phyloP scores from a whole-genome alignment of 2,797 vertebrate genomes.

The Sebastes paucispinis region DNA sequence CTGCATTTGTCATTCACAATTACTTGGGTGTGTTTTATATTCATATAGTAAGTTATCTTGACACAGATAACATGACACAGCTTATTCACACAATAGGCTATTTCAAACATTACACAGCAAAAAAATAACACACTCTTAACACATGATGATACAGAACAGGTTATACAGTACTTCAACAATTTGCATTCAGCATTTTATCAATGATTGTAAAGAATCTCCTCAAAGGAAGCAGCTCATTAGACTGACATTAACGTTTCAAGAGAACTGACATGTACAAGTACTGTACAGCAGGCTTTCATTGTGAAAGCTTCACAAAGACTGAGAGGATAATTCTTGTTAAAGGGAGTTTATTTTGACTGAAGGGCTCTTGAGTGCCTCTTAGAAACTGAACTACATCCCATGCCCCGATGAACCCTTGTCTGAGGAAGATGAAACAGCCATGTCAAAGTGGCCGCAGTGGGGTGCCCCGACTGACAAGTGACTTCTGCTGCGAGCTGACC shows the following conservation, averaged over 20 bases:
- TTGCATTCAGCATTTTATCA: background rate
- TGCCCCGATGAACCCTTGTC: background rate
- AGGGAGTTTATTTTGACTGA: background rate
- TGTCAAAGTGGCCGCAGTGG: slow-evolving; percentile 1
- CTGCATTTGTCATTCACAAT: background rate
- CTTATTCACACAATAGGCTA: background rate
- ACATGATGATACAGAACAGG: too few relatives aligned
- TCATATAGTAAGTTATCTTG: background rate
- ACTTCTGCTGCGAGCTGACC: slow-evolving; percentile 66
- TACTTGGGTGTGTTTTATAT: background rate
- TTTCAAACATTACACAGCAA: background rate
- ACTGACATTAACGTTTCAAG: background rate
- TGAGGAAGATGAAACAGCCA: background rate
- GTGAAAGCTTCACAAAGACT: background rate
- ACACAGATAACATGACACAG: background rate
- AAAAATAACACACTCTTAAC: background rate
- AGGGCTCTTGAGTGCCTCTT: background rate
- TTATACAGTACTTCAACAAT: background rate
- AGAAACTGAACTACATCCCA: background rate
- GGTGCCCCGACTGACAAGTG: slow-evolving; percentile 19
- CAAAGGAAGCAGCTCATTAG: background rate
- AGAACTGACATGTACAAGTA: background rate
- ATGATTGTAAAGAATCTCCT: background rate
- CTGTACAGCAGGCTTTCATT: background rate
- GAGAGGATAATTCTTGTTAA: background rate